phyloP scores from a whole-genome alignment of 2,113 vertebrate species.

The Tupaia tana region DNA sequence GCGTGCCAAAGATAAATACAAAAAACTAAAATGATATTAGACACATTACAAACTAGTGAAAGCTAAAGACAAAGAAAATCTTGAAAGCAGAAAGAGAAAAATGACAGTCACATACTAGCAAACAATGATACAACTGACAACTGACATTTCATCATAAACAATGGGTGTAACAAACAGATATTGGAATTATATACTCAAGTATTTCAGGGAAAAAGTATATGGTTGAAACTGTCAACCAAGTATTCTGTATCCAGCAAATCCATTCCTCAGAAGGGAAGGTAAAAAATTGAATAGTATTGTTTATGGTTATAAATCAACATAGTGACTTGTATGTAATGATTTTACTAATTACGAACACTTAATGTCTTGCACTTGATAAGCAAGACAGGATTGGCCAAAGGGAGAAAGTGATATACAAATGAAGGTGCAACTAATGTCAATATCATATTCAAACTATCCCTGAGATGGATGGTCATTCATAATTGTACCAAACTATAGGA shows the following conservation, averaged over 20 bases:
- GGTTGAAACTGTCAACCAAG: neutral
- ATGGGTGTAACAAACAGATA: neutral
- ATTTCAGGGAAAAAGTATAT: neutral
- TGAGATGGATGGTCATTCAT: neutral
- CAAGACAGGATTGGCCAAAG: neutral
- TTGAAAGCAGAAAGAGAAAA: slow-evolving; percentile 42
- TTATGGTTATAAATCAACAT: neutral
- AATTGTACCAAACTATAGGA: neutral
- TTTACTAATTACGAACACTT: neutral
- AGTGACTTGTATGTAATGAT: neutral
- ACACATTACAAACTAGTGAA: neutral
- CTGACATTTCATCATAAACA: neutral
- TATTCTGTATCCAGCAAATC: neutral
- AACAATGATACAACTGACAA: neutral
- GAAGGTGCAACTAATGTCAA: neutral
- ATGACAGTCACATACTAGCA: neutral
- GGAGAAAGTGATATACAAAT: neutral
- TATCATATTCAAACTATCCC: neutral
- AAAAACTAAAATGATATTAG: neutral
- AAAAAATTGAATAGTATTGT: neutral
- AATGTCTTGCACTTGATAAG: neutral
- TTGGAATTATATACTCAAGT: neutral
- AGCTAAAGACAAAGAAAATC: slow-evolving; percentile 31
- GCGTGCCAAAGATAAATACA: neutral
- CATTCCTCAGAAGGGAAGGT: neutral